Evolutionary conservation across 2,113 vertebrate genomes (phyloP).

Genomic region (Gymnocephalus cernua): DNA sequence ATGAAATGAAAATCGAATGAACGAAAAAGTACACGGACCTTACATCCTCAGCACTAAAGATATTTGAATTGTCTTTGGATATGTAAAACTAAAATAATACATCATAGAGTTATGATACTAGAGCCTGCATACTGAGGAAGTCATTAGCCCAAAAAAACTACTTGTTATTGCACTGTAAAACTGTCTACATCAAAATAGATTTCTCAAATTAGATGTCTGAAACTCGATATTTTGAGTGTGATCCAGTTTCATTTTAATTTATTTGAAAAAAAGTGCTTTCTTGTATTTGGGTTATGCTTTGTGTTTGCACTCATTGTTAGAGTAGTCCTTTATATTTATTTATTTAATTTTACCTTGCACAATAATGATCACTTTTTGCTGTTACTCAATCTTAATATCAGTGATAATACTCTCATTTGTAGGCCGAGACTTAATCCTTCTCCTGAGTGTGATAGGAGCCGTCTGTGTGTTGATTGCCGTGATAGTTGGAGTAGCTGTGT

Average conservation of each 20-base stretch:
- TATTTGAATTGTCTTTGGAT: no score
- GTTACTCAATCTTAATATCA: not conserved
- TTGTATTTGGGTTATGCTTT: not conserved
- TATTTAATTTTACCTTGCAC: not conserved
- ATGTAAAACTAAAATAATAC: not conserved
- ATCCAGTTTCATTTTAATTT: not conserved
- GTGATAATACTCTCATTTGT: fast-evolving
- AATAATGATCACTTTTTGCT: not conserved
- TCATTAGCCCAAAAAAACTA: not conserved
- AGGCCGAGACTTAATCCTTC: fast-evolving
- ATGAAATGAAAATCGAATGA: no score
- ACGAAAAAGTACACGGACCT: no score
- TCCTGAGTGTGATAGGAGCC: not conserved
- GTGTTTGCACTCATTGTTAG: not conserved
- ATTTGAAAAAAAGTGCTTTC: not conserved
- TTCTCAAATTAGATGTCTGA: not conserved
- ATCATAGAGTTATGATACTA: not conserved
- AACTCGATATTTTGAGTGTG: not conserved
- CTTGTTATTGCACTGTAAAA: not conserved
- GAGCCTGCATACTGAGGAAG: not conserved
- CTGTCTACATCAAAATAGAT: not conserved
- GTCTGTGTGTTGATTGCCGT: not conserved
- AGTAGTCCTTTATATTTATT: not conserved
- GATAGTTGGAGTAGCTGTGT: fast-evolving
- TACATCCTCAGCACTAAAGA: no score